These are phyloP conservation scores for Druon quercuslanigerum DNA, from an alignment of 1,140 invertebrate species.

Conservation along the genomic window DNA sequence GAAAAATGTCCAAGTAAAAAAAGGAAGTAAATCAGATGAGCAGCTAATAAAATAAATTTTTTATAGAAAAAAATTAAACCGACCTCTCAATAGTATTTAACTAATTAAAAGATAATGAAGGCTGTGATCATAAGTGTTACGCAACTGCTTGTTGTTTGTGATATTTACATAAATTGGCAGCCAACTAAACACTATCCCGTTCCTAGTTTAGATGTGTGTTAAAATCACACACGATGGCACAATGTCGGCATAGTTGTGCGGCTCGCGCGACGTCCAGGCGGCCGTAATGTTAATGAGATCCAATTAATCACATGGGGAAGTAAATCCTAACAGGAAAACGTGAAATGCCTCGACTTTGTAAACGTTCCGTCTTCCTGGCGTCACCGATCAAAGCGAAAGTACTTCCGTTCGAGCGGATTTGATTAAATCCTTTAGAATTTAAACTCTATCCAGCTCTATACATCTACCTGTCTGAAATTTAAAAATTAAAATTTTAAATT, in stretches of 20 bases:
- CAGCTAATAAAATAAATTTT: no score
- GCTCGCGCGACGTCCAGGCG: conserved; percentile 36
- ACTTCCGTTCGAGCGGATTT: conserved; percentile 38
- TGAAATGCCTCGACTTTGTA: conserved; percentile 40
- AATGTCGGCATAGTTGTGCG: background rate
- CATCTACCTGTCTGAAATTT: background rate
- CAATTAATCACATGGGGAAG: conserved; percentile 56
- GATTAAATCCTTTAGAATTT: background rate
- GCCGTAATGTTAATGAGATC: conserved; percentile 56
- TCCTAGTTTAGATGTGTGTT: background rate
- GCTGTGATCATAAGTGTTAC: no score
- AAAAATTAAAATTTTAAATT: background rate
- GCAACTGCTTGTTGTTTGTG: background rate
- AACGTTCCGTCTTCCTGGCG: background rate
- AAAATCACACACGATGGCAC: background rate
- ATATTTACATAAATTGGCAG: background rate
- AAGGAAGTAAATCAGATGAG: no score
- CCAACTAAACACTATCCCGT: background rate
- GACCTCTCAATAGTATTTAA: no score
- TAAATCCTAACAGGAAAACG: conserved; percentile 53
- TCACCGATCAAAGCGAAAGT: conserved; percentile 23
- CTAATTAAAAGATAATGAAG: no score
- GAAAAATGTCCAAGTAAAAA: no score
- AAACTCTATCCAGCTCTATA: background rate
- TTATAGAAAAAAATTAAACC: no score